Evolutionary conservation across 2,797 vertebrate species (phyloP).

Genomic region (Onychomys leucogaster): DNA sequence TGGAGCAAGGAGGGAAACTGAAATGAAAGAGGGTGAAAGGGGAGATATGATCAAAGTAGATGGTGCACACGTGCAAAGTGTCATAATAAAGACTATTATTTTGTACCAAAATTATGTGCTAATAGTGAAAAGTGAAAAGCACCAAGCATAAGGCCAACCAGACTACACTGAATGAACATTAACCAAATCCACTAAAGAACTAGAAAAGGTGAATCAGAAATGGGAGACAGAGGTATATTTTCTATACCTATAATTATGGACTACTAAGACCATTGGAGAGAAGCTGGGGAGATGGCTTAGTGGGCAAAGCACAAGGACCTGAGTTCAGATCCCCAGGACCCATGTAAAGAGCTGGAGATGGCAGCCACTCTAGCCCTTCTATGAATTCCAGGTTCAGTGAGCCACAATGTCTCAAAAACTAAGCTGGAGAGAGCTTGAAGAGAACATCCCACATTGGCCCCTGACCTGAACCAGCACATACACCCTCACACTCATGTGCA

Average conservation of each 20-base stretch:
- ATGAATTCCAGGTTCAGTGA: neutral
- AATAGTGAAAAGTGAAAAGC: neutral
- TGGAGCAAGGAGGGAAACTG: neutral
- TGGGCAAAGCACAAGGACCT: neutral
- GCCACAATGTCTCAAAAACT: neutral
- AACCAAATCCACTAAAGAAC: constrained; percentile 4
- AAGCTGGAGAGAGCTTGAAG: neutral
- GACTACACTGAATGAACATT: neutral
- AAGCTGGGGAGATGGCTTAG: neutral
- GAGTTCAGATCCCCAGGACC: neutral
- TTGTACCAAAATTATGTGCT: neutral
- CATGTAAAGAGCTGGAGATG: neutral
- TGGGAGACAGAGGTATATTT: neutral
- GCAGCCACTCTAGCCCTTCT: neutral
- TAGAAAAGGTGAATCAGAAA: neutral
- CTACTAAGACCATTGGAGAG: neutral
- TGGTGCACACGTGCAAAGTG: neutral
- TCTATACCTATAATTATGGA: neutral
- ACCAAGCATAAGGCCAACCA: neutral
- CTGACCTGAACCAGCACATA: neutral
- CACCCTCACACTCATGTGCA: neutral
- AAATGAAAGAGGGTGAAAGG: neutral
- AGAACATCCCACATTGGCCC: neutral
- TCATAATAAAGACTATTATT: neutral
- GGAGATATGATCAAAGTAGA: neutral